These are phyloP conservation scores for Sphaerophoria taeniata DNA, from an alignment of 2,888 invertebrate genomes.

Conservation along the genomic window DNA sequence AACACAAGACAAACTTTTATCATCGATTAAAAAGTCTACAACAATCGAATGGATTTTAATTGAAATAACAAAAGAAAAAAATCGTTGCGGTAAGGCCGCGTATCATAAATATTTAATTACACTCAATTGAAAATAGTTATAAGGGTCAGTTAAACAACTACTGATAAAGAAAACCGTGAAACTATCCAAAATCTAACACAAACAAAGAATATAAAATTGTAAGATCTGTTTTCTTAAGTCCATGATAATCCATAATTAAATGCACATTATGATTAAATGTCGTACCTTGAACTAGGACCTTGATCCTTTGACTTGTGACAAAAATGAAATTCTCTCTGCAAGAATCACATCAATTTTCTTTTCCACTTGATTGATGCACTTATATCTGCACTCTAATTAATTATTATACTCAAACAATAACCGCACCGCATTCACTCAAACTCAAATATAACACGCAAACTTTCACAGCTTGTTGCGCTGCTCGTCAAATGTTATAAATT, in stretches of 20 bases:
- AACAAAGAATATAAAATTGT: background rate
- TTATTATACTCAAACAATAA: constrained; percentile 8
- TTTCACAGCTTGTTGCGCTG: constrained; percentile 18
- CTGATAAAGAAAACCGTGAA: background rate
- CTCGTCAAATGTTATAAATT: background rate
- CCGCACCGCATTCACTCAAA: constrained; percentile 20
- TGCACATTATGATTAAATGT: background rate
- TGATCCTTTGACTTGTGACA: background rate
- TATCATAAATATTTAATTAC: constrained; percentile 58
- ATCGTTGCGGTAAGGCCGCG: constrained; percentile 24
- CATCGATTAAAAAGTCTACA: constrained; percentile 31
- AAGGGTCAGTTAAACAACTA: constrained; percentile 49
- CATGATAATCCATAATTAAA: too few species aligned
- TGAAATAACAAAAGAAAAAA: constrained; percentile 15
- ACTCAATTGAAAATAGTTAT: constrained; percentile 56
- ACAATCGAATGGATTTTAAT: constrained; percentile 56
- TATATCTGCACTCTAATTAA: constrained; percentile 25
- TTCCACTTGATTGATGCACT: constrained; percentile 23
- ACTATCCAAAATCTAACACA: constrained; percentile 4
- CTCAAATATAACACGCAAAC: constrained; percentile 23
- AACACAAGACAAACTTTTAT: constrained; percentile 17
- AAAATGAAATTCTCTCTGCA: background rate
- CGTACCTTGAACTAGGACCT: background rate
- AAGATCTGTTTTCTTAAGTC: background rate
- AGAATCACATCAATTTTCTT: constrained; percentile 27